These are phyloP conservation scores for Elephas maximus DNA, from an alignment of 2,113 vertebrate genomes.

Conservation along the genomic window DNA sequence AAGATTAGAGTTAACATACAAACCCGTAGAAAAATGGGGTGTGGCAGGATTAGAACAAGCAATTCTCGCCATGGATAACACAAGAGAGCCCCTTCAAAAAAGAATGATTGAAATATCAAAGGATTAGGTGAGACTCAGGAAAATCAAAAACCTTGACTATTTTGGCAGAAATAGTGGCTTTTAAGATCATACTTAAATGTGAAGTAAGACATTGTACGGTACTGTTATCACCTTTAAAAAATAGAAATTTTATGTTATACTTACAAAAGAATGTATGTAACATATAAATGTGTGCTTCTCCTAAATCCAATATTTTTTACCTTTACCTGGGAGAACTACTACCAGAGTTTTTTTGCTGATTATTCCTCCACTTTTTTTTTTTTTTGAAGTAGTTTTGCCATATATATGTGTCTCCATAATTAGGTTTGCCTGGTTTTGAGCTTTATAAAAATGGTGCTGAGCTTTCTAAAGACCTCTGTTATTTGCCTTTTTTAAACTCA, in stretches of 20 bases:
- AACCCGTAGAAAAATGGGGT: background rate
- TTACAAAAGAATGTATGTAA: background rate
- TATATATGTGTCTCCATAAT: background rate
- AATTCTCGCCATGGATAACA: background rate
- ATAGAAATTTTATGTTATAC: background rate
- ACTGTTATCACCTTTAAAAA: background rate
- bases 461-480: background rate
- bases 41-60: background rate
- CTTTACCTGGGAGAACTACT: background rate
- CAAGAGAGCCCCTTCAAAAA: background rate
- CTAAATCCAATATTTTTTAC: slow-evolving; percentile 16
- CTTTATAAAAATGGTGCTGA: slow-evolving; percentile 13
- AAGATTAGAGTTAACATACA: background rate
- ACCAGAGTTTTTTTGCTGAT: slow-evolving; percentile 2
- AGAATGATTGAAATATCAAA: slow-evolving; percentile 6
- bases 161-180: slow-evolving; percentile 31
- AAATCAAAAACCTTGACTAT: background rate
- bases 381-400: background rate
- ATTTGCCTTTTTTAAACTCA: slow-evolving; percentile 3
- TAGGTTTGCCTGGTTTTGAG: slow-evolving; percentile 24
- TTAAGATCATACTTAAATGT: slow-evolving; percentile 3
- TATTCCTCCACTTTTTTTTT: background rate
- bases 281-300: background rate
- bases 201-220: background rate
- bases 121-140: background rate